Percentiles rank a stretch among this genome's conserved stretches.
phyloP scores from a whole-genome alignment of 2,888 invertebrate species.

The Leptinotarsa peninsularis region DNA sequence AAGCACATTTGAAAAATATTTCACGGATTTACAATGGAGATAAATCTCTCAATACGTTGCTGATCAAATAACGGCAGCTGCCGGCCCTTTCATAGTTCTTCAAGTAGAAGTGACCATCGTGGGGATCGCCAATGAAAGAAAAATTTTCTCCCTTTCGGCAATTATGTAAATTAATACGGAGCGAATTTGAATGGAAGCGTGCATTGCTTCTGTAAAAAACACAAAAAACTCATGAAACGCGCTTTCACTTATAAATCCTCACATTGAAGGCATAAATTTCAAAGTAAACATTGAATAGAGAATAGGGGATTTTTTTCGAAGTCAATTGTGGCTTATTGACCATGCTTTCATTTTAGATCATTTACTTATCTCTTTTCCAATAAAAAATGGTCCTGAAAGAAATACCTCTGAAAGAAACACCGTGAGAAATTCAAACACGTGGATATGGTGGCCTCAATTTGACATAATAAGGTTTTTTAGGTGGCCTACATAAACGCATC shows the following conservation, averaged over 20 bases:
- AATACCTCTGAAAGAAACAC: constrained; percentile 31
- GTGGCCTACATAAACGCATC: constrained; percentile 40
- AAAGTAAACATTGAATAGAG: constrained; percentile 31
- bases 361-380: background rate
- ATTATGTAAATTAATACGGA: constrained; percentile 29
- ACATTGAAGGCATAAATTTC: constrained; percentile 27
- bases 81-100: background rate
- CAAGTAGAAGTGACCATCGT: constrained; percentile 15
- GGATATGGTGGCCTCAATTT: constrained; percentile 44
- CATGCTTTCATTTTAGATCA: constrained; percentile 25
- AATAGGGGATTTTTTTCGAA: constrained; percentile 34
- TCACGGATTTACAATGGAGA: constrained; percentile 1
- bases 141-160: background rate
- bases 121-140: constrained; percentile 15
- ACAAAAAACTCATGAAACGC: constrained; percentile 17
- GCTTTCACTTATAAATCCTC: constrained; percentile 24
- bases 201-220: constrained; percentile 15
- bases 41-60: constrained; percentile 7
- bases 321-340: constrained; percentile 43
- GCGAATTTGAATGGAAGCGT: constrained; percentile 21
- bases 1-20: constrained; percentile 9
- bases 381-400: constrained; percentile 24
- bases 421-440: constrained; percentile 52
- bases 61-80: constrained; percentile 20
- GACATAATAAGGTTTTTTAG: constrained; percentile 39